Base-by-base conservation (phyloP, 2,113 vertebrate genomes). In the Gallinago paraguaiae region DNA sequence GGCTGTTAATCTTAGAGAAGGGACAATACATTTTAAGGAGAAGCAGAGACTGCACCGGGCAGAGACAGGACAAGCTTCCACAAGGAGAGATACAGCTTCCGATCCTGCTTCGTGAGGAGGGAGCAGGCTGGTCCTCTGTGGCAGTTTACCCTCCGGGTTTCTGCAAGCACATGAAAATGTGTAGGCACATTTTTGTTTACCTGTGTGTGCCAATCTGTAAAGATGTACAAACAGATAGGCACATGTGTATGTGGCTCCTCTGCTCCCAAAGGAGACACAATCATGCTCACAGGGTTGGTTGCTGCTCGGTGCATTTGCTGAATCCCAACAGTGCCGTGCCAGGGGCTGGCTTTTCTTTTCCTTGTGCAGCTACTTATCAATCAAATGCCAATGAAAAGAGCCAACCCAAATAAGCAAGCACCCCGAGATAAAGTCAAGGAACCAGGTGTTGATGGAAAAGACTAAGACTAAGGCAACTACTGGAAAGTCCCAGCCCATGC, bases 371-470 rank as follows among this genome's bases (percentile, higher is more conserved):
- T 53, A 22, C 63, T 57, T 9, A 5, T 2, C 51, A 60, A 41
- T 9, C 50, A 33, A 82, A 76, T 22, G 9, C 53, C 63, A 64
- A 27, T 2, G 2, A 37, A 31, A 76, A 31, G 13, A 72, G 54
- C 11, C 67, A 46, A 56, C 20, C 9, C 46, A 50, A 46, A 71
- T 1, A 8, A 6, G 5, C 15, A 70, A 43, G 19, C 13, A 2
- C 6, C 11, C 19, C 0, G 0, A 53, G 43, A 0, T 23, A 6
- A 78, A 20, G 4, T 10, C 39, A 13, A 20, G 86, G 68, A 27
- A 61, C 6, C 13, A 18, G 24, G 19, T 24, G n/a, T 5, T 28
- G 67, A n/a, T 41, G 86, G 37, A 74, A 65, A 77, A 59, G 39
- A 41, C 17, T 13, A 61, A 33, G 48, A 43, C 30, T n/a, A 4